A percentile compares a stretch with the other conserved stretches of the same genome.
Evolutionary conservation across 2,888 invertebrate species (phyloP).

Genomic region (Empis stercorea): DNA sequence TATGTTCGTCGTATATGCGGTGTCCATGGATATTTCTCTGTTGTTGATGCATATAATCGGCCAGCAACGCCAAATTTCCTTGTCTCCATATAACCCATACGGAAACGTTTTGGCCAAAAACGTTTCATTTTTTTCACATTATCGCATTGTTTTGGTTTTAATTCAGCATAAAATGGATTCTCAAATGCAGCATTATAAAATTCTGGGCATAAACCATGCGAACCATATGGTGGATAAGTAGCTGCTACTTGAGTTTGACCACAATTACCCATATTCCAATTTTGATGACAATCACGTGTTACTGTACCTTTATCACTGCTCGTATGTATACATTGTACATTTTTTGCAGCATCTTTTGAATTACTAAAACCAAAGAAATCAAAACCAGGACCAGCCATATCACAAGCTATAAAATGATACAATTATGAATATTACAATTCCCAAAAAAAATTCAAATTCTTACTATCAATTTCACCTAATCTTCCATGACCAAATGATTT

Average conservation of each 20-base stretch:
- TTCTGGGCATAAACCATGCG: slow-evolving; percentile 19
- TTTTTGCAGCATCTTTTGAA: slow-evolving; percentile 16
- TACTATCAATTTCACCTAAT: slow-evolving; percentile 18
- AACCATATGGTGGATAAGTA: slow-evolving; percentile 13
- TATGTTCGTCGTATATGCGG: slow-evolving; percentile 4
- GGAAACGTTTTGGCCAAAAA: slow-evolving; percentile 14
- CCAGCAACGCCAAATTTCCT: slow-evolving; percentile 14
- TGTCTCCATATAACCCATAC: slow-evolving; percentile 20
- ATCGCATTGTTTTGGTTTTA: slow-evolving; percentile 14
- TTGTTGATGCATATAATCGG: slow-evolving; percentile 16
- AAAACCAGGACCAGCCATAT: slow-evolving; percentile 20
- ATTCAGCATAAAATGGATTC: slow-evolving; percentile 16
- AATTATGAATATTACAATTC: neutral
- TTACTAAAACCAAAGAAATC: slow-evolving; percentile 16
- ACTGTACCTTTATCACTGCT: slow-evolving; percentile 18
- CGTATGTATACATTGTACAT: slow-evolving; percentile 21
- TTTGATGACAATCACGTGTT: slow-evolving; percentile 19
- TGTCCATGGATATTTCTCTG: slow-evolving; percentile 16
- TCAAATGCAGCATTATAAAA: slow-evolving; percentile 19
- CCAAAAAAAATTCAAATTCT: neutral
- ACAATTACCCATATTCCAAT: slow-evolving; percentile 22
- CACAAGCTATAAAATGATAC: slow-evolving; percentile 14
- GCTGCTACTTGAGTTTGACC: slow-evolving; percentile 17
- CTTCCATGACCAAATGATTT: slow-evolving; percentile 13
- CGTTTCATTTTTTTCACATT: slow-evolving; percentile 3